Conservation (phyloP, 2,113 vertebrate species). For the Globicephala melas region DNA sequence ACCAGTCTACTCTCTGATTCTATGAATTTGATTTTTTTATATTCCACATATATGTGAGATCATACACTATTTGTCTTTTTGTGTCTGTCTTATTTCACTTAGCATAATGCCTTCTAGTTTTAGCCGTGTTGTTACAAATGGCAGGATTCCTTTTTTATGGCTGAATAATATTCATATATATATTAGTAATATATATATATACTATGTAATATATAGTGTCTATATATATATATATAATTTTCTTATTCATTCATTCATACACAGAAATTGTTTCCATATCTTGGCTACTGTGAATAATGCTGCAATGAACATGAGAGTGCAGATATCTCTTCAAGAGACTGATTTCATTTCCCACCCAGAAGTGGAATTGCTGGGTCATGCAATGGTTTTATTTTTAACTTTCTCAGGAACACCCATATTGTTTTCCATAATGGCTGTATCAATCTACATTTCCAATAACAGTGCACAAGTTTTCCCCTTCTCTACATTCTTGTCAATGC, state of each 20-base stretch:
- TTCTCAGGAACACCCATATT: background rate
- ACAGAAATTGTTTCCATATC: too few species aligned
- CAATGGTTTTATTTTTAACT: background rate
- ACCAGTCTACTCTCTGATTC: background rate
- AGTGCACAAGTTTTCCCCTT: background rate
- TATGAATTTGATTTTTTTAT: background rate
- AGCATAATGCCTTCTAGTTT: background rate
- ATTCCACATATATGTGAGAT: background rate
- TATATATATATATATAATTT: too few species aligned
- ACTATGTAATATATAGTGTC: too few species aligned
- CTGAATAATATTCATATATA: background rate
- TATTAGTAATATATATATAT: too few species aligned
- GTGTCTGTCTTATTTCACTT: background rate
- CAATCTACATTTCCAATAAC: background rate
- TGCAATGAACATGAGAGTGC: background rate
- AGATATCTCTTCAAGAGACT: background rate
- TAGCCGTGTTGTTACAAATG: background rate
- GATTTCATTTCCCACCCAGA: background rate
- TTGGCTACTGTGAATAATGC: too few species aligned
- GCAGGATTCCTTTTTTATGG: background rate
- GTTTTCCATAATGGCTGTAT: background rate
- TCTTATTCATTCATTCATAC: too few species aligned
- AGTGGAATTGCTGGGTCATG: background rate
- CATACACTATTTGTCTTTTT: background rate
- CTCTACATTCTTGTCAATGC: background rate